Evolutionary conservation across 2,113 vertebrate genomes (phyloP).

Genomic region (Ammospiza nelsoni): DNA sequence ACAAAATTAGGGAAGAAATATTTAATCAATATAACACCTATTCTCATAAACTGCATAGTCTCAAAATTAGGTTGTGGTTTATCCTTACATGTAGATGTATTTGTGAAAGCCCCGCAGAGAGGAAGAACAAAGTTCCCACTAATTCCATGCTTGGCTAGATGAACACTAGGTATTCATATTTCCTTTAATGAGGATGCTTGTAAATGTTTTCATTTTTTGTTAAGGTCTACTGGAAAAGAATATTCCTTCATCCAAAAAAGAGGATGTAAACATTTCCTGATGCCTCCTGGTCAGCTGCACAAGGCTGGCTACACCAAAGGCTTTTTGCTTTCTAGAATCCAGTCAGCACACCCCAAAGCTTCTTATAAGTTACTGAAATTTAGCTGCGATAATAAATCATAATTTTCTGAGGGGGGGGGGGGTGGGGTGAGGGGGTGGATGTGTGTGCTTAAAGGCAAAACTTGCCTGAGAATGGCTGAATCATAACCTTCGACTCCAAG

Average conservation of each 20-base stretch:
- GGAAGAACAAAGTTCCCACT: neutral
- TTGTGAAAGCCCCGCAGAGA: neutral
- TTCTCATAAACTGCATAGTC: neutral
- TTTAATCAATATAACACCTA: neutral
- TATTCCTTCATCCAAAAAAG: neutral
- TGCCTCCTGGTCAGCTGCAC: neutral
- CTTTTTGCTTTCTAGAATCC: neutral
- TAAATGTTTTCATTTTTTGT: neutral
- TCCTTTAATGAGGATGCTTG: neutral
- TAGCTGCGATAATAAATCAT: neutral
- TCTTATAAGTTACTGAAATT: neutral
- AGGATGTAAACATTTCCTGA: neutral
- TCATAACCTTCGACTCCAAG: neutral
- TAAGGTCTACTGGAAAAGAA: neutral
- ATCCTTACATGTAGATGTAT: neutral
- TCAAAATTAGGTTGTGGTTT: neutral
- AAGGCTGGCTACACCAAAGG: neutral
- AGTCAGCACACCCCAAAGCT: neutral
- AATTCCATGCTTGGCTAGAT: neutral
- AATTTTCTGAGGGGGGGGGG: neutral
- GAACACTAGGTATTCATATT: neutral
- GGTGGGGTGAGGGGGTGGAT: neutral
- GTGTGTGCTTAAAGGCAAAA: neutral
- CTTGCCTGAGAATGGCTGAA: neutral
- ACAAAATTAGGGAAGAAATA: neutral